Evolutionary conservation across 2,888 invertebrate genomes (phyloP).

Genomic region (Coronaproctus castanopsis): DNA sequence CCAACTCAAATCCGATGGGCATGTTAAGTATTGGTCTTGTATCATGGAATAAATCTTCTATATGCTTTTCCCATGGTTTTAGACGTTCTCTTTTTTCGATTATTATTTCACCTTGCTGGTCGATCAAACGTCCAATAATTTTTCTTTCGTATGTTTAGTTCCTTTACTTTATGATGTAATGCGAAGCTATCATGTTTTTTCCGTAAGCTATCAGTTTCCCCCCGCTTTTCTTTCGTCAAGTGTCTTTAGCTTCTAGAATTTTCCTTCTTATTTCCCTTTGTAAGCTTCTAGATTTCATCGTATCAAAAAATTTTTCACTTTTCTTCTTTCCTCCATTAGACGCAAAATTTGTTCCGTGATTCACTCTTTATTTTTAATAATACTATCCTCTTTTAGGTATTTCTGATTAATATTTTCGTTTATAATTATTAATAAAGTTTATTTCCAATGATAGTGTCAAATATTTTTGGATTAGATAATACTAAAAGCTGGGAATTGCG

Average conservation of each 20-base stretch:
- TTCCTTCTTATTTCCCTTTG: neutral
- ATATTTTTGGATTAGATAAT: conserved; percentile 4
- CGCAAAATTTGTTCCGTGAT: too few species aligned
- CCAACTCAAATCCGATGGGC: neutral
- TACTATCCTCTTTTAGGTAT: too few species aligned
- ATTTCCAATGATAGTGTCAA: conserved; percentile 1
- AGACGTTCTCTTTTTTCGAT: neutral
- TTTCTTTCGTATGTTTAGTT: neutral
- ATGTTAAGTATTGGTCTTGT: neutral
- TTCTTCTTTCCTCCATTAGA: neutral
- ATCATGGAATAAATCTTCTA: neutral
- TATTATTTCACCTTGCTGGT: neutral
- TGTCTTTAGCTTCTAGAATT: neutral
- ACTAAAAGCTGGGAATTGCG: conserved; percentile 4
- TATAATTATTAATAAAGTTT: too few species aligned
- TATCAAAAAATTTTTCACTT: neutral
- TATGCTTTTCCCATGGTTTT: neutral
- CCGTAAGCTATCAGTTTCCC: neutral
- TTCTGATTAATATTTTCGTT: too few species aligned
- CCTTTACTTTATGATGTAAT: neutral
- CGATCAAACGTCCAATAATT: neutral
- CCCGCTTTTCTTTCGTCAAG: neutral
- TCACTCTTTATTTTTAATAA: too few species aligned
- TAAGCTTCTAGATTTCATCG: neutral
- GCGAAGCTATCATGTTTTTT: neutral